Evolutionary conservation across 2,113 vertebrate species (phyloP).

Genomic region (Micronycteris hirsuta): DNA sequence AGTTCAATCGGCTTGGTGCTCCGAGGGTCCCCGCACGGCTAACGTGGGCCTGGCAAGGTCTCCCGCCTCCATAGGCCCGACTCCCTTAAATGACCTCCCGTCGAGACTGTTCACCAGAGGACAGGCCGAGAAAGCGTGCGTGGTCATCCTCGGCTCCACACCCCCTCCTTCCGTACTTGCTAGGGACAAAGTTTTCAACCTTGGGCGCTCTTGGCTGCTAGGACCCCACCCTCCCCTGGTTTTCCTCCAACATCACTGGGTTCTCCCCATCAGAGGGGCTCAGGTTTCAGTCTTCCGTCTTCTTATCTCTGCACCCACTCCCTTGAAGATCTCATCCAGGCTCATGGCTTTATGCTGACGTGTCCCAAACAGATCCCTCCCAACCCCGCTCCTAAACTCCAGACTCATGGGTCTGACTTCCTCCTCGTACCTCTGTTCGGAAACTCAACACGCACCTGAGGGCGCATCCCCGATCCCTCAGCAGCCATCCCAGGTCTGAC

Average conservation of each 20-base stretch:
- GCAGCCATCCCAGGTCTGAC: neutral
- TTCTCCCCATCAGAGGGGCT: neutral
- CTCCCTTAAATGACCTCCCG: neutral
- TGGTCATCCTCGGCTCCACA: neutral
- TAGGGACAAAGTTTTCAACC: neutral
- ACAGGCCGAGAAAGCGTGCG: neutral
- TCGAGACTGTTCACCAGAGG: neutral
- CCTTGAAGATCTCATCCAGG: neutral
- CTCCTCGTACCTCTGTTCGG: neutral
- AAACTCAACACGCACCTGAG: neutral
- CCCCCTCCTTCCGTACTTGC: rapidly evolving
- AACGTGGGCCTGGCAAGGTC: neutral
- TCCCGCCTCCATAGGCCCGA: neutral
- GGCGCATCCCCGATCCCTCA: neutral
- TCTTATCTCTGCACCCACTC: neutral
- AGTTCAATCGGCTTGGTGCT: neutral
- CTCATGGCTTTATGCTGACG: neutral
- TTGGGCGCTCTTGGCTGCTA: neutral
- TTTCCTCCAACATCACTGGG: neutral
- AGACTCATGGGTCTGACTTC: neutral
- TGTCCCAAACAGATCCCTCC: neutral
- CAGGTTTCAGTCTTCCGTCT: neutral
- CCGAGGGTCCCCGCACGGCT: neutral
- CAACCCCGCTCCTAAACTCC: neutral
- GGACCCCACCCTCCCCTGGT: neutral